These are phyloP conservation scores for Elgonia sp. DNA, from an alignment of 2,888 invertebrate genomes.

Conservation along the genomic window DNA sequence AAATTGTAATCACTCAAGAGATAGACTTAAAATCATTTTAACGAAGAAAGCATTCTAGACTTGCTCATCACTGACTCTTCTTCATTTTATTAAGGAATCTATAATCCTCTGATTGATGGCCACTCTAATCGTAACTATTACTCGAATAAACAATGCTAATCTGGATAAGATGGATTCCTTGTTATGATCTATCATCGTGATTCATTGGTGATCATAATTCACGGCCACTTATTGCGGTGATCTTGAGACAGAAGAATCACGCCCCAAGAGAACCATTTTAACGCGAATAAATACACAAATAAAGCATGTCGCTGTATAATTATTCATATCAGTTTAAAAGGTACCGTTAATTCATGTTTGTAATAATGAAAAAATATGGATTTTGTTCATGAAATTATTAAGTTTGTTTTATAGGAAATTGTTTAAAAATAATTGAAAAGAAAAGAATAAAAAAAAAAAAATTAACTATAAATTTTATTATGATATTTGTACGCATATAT, in stretches of 20 bases:
- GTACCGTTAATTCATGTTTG: conserved; percentile 78
- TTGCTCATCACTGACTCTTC: conserved; percentile 1
- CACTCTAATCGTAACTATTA: conserved; percentile 63
- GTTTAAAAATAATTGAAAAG: too few species aligned
- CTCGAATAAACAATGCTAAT: conserved; percentile 66
- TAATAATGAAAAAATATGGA: neutral
- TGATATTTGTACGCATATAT: too few species aligned
- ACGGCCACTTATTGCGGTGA: conserved; percentile 45
- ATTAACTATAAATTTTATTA: too few species aligned
- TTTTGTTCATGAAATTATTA: too few species aligned
- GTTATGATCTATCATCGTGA: conserved; percentile 60
- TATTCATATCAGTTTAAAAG: conserved; percentile 82
- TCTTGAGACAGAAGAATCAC: conserved; percentile 67
- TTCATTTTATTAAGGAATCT: conserved; percentile 34
- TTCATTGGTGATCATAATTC: conserved; percentile 65
- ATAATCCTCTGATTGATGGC: conserved; percentile 59
- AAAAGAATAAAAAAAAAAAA: too few species aligned
- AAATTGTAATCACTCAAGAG: conserved; percentile 27
- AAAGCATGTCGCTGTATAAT: conserved; percentile 83
- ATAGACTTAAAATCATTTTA: neutral
- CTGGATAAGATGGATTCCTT: conserved; percentile 63
- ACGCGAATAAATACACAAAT: conserved; percentile 82
- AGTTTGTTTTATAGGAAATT: too few species aligned
- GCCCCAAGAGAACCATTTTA: conserved; percentile 65
- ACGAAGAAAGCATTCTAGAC: conserved; percentile 31